phyloP scores from a whole-genome alignment of 2,888 invertebrate species.

The Nebria brevicollis region DNA sequence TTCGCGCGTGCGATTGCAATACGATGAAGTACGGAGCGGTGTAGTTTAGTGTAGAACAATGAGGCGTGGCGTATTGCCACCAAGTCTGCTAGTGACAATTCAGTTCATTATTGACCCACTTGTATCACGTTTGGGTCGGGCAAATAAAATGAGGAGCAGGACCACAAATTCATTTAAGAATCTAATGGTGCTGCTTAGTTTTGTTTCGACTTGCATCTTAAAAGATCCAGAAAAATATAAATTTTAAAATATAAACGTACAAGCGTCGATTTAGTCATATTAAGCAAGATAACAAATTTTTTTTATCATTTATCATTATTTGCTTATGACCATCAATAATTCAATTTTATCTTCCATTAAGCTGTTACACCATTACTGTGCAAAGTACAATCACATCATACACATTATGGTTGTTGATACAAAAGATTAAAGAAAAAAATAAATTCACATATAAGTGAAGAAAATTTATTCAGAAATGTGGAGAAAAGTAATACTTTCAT shows the following conservation, averaged over 20 bases:
- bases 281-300: background rate
- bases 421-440: background rate
- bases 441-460: background rate
- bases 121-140: background rate
- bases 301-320: background rate
- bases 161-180: background rate
- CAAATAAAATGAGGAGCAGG: slow-evolving; percentile 14
- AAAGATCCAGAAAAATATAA: background rate
- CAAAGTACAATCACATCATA: background rate
- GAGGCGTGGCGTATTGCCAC: slow-evolving; percentile 11
- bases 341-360: background rate
- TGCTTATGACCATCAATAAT: background rate
- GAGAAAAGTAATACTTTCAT: background rate
- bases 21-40: background rate
- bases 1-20: slow-evolving; percentile 4
- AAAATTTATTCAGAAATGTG: background rate
- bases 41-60: slow-evolving; percentile 1
- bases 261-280: too few relatives aligned
- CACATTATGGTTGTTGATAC: background rate
- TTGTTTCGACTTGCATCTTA: background rate
- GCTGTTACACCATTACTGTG: background rate
- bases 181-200: background rate
- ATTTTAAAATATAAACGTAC: too few relatives aligned
- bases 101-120: slow-evolving; percentile 24
- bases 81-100: slow-evolving; percentile 24